phyloP scores from a whole-genome alignment of 2,113 vertebrate genomes.

The Pandion haliaetus region DNA sequence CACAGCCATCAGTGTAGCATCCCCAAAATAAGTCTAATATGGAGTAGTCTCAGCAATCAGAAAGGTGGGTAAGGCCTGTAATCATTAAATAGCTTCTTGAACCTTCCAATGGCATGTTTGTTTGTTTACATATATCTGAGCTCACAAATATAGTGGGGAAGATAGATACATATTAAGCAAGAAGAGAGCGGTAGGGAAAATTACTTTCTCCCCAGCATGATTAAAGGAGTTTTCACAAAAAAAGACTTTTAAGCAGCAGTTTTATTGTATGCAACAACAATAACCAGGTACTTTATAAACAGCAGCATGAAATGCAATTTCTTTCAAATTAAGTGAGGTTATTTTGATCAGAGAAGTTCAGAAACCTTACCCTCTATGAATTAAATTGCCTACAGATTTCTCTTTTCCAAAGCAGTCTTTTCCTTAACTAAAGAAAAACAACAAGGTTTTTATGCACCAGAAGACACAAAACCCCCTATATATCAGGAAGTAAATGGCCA shows the following conservation, averaged over 20 bases:
- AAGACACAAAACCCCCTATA: not conserved
- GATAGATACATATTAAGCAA: not conserved
- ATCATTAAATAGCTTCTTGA: not conserved
- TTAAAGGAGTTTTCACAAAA: not conserved
- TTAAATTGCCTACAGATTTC: not conserved
- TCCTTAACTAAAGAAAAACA: not conserved
- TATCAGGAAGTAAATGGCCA: not conserved
- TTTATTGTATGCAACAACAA: not conserved
- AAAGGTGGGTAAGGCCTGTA: not conserved
- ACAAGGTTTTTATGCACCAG: not conserved
- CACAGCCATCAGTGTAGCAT: not conserved
- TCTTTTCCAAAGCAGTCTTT: not conserved
- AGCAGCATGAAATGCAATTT: not conserved
- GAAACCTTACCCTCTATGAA: not conserved
- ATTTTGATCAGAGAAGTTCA: slow-evolving; percentile 23
- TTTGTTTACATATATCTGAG: not conserved
- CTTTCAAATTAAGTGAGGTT: slow-evolving; percentile 17
- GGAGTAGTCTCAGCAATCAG: not conserved
- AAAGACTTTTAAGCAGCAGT: not conserved
- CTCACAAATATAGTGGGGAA: not conserved
- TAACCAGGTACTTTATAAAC: not conserved
- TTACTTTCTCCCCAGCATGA: not conserved
- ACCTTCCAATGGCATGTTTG: not conserved
- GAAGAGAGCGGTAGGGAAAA: not conserved
- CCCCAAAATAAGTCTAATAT: not conserved